Evolutionary conservation across 1,140 invertebrate genomes (phyloP), one percentile per base, ranked within the genome.

Genomic region (Melanaphis sacchari): DNA sequence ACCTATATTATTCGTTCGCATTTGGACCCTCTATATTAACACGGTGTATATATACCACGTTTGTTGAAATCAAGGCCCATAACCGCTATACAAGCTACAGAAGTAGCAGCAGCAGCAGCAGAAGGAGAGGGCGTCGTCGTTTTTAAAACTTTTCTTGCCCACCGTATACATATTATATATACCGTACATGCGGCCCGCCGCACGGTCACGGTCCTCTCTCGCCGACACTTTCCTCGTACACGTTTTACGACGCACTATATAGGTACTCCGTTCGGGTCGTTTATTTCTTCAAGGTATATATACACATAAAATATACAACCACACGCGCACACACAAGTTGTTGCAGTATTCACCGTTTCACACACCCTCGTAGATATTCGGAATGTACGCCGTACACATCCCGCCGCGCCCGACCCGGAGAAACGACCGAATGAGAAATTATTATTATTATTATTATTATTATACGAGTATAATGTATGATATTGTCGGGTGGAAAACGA

Each of bases 41-140:
- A 81, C 59, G 59, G 59, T 41, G 59, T 90, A 66, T 66, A 36
- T 76, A 59, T 90, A 90, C 31, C 22, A n/a, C 31, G 38, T 76
- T 46, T 41, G 40, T 11, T 40, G 41, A 91, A 91, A 81, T 91
- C 90, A 91, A 91, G 90, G 81, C 90, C 90, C 90, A 49, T 91
- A 91, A 91, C 90, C 36, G 36, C 52, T 90, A 24, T 89, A 54
- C 46, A 49, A 15, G 46, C 46, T 18, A 49, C 15, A 21, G 46
- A 15, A 49, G 46, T 18, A 21, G 46, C 46, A 21, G 18, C 46
- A 5, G 46, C 46, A 49, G 46, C 15, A 2, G 46, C 15, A 49
- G 46, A 2, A 49, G 43, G 18, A 9, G 21, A 15, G 36, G 88
- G 49, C 18, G 84, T 43, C 59, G 66, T 41, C 31, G 59, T 91